A percentile compares a stretch with the other conserved stretches of the same genome.
Evolutionary conservation across 2,888 invertebrate genomes (phyloP).

Genomic region (Spodoptera exigua): DNA sequence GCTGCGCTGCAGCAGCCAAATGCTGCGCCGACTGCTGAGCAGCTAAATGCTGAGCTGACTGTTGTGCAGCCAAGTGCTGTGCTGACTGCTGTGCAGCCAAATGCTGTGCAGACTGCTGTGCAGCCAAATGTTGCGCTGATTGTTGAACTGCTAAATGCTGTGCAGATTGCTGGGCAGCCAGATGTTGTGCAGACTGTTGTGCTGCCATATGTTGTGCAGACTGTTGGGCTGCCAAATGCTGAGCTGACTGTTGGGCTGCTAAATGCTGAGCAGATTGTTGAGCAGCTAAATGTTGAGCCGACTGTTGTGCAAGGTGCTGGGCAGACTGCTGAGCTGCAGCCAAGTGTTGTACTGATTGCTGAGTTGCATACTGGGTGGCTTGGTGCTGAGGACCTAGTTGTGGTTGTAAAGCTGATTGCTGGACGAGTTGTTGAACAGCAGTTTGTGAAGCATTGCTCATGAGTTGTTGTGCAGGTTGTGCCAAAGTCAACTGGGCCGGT

Average conservation of each 20-base stretch:
- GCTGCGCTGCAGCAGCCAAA: constrained; percentile 73
- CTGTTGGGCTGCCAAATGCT: constrained; percentile 74
- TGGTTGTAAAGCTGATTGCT: constrained; percentile 79
- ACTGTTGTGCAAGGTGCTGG: constrained; percentile 73
- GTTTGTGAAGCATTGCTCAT: constrained; percentile 81
- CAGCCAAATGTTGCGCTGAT: constrained; percentile 67
- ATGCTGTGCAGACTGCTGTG: constrained; percentile 65
- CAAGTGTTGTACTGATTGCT: constrained; percentile 81
- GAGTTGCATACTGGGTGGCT: constrained; percentile 78
- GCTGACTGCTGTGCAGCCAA: constrained; percentile 66
- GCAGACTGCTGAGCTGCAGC: constrained; percentile 75
- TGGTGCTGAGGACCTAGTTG: constrained; percentile 81
- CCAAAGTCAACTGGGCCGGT: constrained; percentile 83
- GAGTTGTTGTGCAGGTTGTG: constrained; percentile 79
- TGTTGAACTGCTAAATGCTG: constrained; percentile 71
- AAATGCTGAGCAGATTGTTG: constrained; percentile 75
- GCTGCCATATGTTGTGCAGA: constrained; percentile 80
- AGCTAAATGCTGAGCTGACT: constrained; percentile 64
- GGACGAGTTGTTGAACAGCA: constrained; percentile 83
- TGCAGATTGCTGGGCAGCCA: constrained; percentile 69
- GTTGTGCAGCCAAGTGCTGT: constrained; percentile 68
- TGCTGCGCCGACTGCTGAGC: constrained; percentile 78
- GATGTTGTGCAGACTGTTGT: constrained; percentile 75
- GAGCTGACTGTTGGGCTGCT: constrained; percentile 76
- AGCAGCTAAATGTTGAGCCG: constrained; percentile 73